Evolutionary conservation across 2,888 invertebrate species (phyloP).

Genomic region (Metalampra italica): DNA sequence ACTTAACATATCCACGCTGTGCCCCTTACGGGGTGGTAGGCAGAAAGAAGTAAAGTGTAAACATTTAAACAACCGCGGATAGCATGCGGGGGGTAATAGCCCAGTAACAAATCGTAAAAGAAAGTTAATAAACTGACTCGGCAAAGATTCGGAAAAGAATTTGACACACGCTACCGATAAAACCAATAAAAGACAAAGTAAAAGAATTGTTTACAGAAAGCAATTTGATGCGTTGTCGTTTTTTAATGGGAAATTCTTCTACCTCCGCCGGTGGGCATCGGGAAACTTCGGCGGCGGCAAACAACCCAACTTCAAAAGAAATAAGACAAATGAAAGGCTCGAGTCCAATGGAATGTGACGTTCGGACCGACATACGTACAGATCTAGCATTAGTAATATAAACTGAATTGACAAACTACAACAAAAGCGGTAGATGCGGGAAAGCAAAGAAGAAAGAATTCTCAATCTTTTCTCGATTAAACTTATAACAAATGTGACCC

Average conservation of each 20-base stretch:
- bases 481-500: too few relatives aligned
- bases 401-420: not conserved
- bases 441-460: not conserved
- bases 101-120: too few relatives aligned
- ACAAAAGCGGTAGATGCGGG: not conserved
- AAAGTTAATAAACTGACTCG: too few relatives aligned
- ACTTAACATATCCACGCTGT: too few relatives aligned
- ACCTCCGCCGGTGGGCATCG: conserved; percentile 41
- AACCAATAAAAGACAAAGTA: conserved; percentile 59
- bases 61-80: too few relatives aligned
- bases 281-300: conserved; percentile 45
- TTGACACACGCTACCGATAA: conserved; percentile 53
- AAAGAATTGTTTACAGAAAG: conserved; percentile 59
- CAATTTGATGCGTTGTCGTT: conserved; percentile 63
- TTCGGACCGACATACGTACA: not conserved
- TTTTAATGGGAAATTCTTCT: conserved; percentile 67
- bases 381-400: not conserved
- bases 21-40: too few relatives aligned
- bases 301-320: conserved; percentile 55
- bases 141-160: conserved; percentile 26
- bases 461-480: not conserved
- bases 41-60: too few relatives aligned
- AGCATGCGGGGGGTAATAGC: too few relatives aligned
- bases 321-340: conserved; percentile 57
- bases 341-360: conserved; percentile 19